phyloP scores from a whole-genome alignment of 1,140 invertebrate genomes.

The Leptinotarsa texana region DNA sequence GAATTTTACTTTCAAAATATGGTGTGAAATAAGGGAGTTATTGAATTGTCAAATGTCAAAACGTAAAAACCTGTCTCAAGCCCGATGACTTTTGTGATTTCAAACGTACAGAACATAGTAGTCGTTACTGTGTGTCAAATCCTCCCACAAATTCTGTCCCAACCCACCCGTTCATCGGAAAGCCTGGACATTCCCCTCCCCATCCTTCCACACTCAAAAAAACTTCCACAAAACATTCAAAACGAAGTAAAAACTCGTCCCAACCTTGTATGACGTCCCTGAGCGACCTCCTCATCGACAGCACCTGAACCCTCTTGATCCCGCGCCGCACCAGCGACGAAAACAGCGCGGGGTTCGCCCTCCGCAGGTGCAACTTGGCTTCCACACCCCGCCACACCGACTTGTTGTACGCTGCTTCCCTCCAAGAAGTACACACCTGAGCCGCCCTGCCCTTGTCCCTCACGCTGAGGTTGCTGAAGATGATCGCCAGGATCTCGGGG shows the following conservation, averaged over 20 bases:
- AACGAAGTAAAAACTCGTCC: neutral
- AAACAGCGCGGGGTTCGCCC: slow-evolving; percentile 82
- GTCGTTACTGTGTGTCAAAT: no score
- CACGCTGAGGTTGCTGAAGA: slow-evolving; percentile 88
- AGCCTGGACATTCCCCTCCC: no score
- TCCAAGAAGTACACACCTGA: slow-evolving; percentile 87
- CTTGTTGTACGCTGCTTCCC: slow-evolving; percentile 88
- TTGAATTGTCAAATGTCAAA: no score
- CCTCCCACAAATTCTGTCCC: no score
- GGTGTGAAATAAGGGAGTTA: no score
- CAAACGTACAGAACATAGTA: no score
- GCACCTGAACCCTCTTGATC: slow-evolving; percentile 85
- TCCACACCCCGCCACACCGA: slow-evolving; percentile 92
- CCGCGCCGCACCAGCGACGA: slow-evolving; percentile 83
- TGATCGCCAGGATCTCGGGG: slow-evolving; percentile 88
- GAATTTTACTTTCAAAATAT: no score
- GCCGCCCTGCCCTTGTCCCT: slow-evolving; percentile 86
- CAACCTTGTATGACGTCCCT: slow-evolving; percentile 76
- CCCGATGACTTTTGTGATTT: no score
- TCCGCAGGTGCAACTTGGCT: slow-evolving; percentile 84
- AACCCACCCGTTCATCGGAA: no score
- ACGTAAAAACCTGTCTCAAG: no score
- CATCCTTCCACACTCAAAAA: no score
- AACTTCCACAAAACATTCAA: no score
- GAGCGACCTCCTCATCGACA: slow-evolving; percentile 82